Percentiles rank a stretch among this genome's conserved stretches.
Evolutionary conservation across 1,140 invertebrate genomes (phyloP).

Genomic region (Solen grandis): DNA sequence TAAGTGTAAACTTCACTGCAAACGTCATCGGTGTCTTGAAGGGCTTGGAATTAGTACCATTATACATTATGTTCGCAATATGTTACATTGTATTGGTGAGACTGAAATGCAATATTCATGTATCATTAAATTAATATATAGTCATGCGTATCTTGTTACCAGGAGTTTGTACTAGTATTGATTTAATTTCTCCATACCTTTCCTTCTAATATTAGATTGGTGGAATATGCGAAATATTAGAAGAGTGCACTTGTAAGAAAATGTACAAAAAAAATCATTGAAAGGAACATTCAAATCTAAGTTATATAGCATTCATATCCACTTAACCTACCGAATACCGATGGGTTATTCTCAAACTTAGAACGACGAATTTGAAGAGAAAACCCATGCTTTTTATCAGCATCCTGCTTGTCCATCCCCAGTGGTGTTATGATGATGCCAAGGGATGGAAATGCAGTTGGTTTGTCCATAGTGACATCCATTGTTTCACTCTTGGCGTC

Average conservation of each 20-base stretch:
- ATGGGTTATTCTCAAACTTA: neutral
- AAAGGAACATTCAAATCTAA: neutral
- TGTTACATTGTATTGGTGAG: too few species aligned
- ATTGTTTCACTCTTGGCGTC: conserved; percentile 3
- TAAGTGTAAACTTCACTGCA: conserved; percentile 20
- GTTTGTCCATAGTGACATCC: neutral
- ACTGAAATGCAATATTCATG: neutral
- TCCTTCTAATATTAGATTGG: too few species aligned
- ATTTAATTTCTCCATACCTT: too few species aligned
- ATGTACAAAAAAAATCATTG: neutral
- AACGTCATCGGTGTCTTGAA: conserved; percentile 16
- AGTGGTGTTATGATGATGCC: neutral
- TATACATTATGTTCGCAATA: neutral
- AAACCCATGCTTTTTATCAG: neutral
- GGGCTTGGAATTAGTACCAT: neutral
- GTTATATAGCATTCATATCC: neutral
- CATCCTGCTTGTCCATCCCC: neutral
- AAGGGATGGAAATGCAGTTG: conserved; percentile 31
- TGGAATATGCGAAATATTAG: too few species aligned
- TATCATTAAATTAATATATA: neutral
- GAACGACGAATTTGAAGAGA: neutral
- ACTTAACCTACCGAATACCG: conserved; percentile 3
- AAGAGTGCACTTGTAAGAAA: neutral
- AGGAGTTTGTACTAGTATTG: too few species aligned
- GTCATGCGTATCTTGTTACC: neutral